These are phyloP conservation scores for Eonycteris spelaea DNA, from an alignment of 2,113 vertebrate genomes.

Conservation along the genomic window DNA sequence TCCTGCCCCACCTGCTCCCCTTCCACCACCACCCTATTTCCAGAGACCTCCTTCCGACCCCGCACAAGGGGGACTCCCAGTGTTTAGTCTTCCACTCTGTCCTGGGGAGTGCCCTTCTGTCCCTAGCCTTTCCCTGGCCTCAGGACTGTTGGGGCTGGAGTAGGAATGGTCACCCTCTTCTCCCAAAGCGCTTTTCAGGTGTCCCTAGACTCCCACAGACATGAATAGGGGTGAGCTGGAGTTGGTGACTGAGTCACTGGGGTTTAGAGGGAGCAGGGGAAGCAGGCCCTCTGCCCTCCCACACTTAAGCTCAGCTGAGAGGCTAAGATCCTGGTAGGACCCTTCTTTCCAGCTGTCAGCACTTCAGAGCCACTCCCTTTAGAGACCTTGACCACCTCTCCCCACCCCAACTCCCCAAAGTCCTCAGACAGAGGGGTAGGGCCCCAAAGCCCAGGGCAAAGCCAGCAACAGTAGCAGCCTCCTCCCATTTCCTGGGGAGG, in stretches of 20 bases:
- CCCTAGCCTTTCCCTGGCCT: background rate
- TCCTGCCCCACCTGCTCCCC: background rate
- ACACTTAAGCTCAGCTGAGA: background rate
- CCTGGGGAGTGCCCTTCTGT: background rate
- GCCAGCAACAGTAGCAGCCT: slow-evolving; percentile 65
- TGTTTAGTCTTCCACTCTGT: slow-evolving; percentile 49
- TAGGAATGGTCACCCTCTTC: background rate
- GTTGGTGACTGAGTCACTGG: background rate
- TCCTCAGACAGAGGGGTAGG: background rate
- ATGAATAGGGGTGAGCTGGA: background rate
- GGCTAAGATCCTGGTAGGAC: background rate
- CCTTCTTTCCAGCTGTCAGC: background rate
- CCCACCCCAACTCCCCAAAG: background rate
- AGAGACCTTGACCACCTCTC: background rate
- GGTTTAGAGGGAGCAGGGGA: background rate
- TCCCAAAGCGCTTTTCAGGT: background rate
- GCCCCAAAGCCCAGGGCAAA: slow-evolving; percentile 49
- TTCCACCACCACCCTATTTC: background rate
- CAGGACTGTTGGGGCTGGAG: background rate
- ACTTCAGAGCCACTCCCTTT: background rate
- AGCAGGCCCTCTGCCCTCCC: background rate
- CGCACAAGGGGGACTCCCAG: background rate
- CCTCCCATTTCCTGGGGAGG: background rate
- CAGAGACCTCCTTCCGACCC: background rate
- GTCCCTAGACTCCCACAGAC: background rate